phyloP scores from a whole-genome alignment of 2,113 vertebrate species.

The Tautogolabrus adspersus region DNA sequence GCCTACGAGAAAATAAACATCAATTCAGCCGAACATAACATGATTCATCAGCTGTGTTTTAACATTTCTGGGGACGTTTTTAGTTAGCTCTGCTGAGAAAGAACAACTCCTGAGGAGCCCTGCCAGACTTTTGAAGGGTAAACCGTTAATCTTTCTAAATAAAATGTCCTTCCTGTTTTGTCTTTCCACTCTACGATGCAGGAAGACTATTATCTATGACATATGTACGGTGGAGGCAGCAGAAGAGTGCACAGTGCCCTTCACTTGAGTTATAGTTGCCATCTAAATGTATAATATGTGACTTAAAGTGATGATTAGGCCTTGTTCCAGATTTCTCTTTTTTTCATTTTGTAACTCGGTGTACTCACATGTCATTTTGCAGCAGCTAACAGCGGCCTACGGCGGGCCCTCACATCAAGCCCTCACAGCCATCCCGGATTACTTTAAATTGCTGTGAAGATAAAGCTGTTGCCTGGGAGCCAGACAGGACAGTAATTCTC shows the following conservation, averaged over 20 bases:
- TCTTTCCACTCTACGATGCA: slow-evolving; percentile 31
- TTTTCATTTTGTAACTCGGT: slow-evolving; percentile 19
- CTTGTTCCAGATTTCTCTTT: slow-evolving; percentile 45
- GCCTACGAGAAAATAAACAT: slow-evolving; percentile 47
- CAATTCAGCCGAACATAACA: slow-evolving; percentile 49
- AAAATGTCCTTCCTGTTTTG: slow-evolving; percentile 37
- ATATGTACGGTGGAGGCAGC: slow-evolving; percentile 45
- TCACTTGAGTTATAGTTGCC: slow-evolving; percentile 66
- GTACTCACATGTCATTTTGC: slow-evolving; percentile 59
- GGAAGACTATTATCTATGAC: slow-evolving; percentile 60
- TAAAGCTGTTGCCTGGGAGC: slow-evolving; percentile 75
- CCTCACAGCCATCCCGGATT: slow-evolving; percentile 53
- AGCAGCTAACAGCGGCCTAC: slow-evolving; percentile 46
- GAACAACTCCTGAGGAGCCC: not conserved
- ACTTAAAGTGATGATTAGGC: slow-evolving; percentile 71
- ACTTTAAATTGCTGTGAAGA: slow-evolving; percentile 77
- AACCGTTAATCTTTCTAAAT: slow-evolving; percentile 41
- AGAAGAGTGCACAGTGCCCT: slow-evolving; percentile 53
- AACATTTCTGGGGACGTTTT: slow-evolving; percentile 33
- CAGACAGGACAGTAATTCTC: slow-evolving; percentile 82
- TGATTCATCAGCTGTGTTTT: slow-evolving; percentile 49
- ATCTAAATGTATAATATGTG: slow-evolving; percentile 69
- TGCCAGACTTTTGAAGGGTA: slow-evolving; percentile 52
- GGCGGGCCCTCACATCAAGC: slow-evolving; percentile 48
- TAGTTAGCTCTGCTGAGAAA: not conserved